Percentiles rank a stretch among this genome's conserved stretches.
Conservation (phyloP, 2,797 vertebrate genomes). For the Bucorvus abyssinicus region DNA sequence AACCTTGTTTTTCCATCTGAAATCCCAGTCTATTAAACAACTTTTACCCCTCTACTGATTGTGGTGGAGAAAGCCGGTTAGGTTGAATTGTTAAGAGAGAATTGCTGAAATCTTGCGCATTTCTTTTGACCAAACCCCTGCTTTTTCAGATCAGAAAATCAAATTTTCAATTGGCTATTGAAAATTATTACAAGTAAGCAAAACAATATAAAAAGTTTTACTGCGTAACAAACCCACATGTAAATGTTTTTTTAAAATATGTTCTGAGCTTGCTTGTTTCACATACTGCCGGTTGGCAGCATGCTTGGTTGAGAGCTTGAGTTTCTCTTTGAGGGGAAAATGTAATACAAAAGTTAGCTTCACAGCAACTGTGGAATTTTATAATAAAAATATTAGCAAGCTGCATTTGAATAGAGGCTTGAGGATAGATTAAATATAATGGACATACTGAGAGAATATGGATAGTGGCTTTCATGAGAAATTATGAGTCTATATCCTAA, state of each 20-base stretch:
- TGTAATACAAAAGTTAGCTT: not conserved
- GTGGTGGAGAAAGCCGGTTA: not conserved
- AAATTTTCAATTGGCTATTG: not conserved
- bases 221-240: not conserved
- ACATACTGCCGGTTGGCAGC: not conserved
- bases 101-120: not conserved
- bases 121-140: not conserved
- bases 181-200: not conserved
- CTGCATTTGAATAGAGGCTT: constrained; percentile 25
- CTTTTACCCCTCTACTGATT: not conserved
- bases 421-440: constrained; percentile 40
- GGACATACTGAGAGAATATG: constrained; percentile 2
- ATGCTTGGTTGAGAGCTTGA: not conserved
- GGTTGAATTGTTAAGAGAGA: not conserved
- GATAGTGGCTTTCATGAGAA: constrained; percentile 33
- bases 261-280: not conserved
- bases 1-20: not conserved
- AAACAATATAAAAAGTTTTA: not conserved
- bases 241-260: not conserved
- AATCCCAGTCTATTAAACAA: not conserved
- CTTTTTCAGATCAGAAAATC: not conserved
- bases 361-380: not conserved
- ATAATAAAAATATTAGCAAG: constrained; percentile 42
- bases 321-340: constrained; percentile 4
- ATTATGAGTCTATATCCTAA: constrained; percentile 35